These are phyloP conservation scores for Pelusios castaneus DNA, from an alignment of 2,113 vertebrate genomes.

Conservation along the genomic window DNA sequence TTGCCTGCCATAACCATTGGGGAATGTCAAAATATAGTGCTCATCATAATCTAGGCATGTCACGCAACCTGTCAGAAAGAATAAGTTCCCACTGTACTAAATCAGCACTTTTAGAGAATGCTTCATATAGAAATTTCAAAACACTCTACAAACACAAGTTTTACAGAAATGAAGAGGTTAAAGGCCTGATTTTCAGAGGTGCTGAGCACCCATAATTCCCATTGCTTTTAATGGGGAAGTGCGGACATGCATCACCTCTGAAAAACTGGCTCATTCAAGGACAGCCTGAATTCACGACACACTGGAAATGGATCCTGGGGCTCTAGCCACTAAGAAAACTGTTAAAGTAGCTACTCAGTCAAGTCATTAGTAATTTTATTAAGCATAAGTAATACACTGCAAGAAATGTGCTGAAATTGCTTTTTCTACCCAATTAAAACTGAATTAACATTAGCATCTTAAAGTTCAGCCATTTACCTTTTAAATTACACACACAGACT, in stretches of 20 bases:
- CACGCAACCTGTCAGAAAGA: constrained; percentile 87
- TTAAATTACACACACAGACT: neutral
- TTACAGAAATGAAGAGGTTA: neutral
- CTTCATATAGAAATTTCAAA: neutral
- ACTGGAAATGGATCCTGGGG: neutral
- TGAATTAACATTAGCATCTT: neutral
- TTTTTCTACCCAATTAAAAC: neutral
- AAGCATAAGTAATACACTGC: neutral
- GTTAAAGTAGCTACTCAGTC: neutral
- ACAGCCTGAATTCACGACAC: neutral
- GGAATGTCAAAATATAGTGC: constrained; percentile 98
- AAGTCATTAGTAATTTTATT: neutral
- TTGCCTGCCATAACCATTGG: constrained; percentile 97
- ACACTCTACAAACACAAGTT: neutral
- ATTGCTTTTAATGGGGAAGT: neutral
- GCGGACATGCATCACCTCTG: neutral
- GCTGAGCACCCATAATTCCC: neutral
- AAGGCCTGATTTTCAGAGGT: neutral
- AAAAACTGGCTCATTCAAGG: neutral
- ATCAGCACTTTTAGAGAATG: neutral
- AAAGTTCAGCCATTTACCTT: neutral
- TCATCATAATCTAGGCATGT: constrained; percentile 97
- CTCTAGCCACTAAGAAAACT: neutral
- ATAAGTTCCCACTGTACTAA: neutral
- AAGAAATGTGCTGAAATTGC: neutral